These are phyloP conservation scores for Sander vitreus DNA, from an alignment of 2,113 vertebrate species.

Conservation along the genomic window DNA sequence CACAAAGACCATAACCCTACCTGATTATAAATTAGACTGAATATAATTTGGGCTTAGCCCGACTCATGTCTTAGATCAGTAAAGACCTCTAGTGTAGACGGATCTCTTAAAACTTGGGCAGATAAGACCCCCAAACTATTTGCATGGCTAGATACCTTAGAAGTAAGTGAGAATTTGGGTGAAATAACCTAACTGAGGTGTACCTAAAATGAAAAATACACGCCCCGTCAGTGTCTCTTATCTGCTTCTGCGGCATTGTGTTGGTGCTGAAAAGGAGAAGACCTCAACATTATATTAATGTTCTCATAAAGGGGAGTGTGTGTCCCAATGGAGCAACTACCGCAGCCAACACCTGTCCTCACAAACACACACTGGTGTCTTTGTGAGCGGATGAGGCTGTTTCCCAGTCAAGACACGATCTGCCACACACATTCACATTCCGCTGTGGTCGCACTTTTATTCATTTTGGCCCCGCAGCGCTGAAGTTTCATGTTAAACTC, in stretches of 20 bases:
- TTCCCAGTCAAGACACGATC: constrained; percentile 17
- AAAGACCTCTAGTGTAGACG: neutral
- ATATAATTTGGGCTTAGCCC: neutral
- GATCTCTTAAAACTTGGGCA: neutral
- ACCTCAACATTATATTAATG: constrained; percentile 8
- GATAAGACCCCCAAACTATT: neutral
- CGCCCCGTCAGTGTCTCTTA: neutral
- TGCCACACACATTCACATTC: neutral
- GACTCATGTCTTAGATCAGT: neutral
- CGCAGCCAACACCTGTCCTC: constrained; percentile 45
- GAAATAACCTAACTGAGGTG: neutral
- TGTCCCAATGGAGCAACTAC: neutral
- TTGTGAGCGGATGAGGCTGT: neutral
- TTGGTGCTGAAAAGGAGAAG: neutral
- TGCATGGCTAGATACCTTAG: neutral
- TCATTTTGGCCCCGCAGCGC: neutral
- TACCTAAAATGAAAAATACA: no score
- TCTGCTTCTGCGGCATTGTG: neutral
- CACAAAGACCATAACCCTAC: neutral
- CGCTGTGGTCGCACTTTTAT: neutral
- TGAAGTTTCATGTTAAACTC: neutral
- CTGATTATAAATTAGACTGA: neutral
- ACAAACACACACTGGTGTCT: constrained; percentile 27
- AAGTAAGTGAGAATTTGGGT: neutral
- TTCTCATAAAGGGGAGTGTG: neutral